Conservation (phyloP, 2,113 vertebrate genomes). For the Equus quagga region DNA sequence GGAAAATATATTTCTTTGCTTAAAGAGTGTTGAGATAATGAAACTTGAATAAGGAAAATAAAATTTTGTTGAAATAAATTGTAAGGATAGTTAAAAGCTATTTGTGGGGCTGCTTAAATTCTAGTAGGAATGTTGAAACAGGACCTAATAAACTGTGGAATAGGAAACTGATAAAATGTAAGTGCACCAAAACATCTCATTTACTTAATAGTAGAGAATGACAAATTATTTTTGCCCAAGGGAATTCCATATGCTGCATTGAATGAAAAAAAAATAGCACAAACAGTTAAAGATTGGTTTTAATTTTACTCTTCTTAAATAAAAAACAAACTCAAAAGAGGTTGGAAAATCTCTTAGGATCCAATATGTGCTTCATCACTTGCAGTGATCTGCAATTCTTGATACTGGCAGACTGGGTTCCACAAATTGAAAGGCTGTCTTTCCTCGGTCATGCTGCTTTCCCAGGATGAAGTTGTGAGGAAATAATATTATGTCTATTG, state of each 20-base stretch:
- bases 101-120: not conserved
- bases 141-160: not conserved
- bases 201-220: not conserved
- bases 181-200: not conserved
- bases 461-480: accelerated
- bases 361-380: not conserved
- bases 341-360: not conserved
- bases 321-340: not conserved
- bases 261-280: not conserved
- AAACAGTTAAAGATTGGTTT: not conserved
- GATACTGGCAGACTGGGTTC: not conserved
- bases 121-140: not conserved
- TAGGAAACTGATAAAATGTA: not conserved
- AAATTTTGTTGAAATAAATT: not conserved
- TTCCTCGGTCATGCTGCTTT: not conserved
- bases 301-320: not conserved
- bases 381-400: not conserved
- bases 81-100: not conserved
- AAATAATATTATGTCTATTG: accelerated
- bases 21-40: not conserved
- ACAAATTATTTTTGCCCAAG: not conserved
- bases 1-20: not conserved
- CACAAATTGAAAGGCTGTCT: not conserved
- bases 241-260: not conserved
- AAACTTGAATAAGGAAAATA: not conserved